A percentile compares a stretch with the other conserved stretches of the same genome.
These are phyloP conservation scores for Nothoprocta pentlandii DNA, from an alignment of 2,113 vertebrate genomes.

Conservation along the genomic window DNA sequence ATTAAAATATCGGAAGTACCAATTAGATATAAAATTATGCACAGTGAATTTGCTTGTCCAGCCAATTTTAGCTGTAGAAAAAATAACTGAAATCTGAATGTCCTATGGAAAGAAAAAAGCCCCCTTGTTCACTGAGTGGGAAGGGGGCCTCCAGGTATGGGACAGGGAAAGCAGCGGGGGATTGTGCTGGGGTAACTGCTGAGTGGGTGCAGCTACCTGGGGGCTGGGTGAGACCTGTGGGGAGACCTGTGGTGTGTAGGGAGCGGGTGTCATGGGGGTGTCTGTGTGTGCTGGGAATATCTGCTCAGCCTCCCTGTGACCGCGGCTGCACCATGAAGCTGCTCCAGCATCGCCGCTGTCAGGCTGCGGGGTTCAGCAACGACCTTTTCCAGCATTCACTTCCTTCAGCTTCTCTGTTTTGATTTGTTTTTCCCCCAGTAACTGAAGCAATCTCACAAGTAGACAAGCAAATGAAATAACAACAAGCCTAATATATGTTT, in stretches of 20 bases:
- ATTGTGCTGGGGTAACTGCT: background rate
- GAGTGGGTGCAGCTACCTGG: background rate
- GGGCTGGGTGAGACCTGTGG: background rate
- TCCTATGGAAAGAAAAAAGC: background rate
- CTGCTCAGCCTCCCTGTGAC: background rate
- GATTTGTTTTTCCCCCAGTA: background rate
- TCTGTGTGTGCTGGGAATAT: background rate
- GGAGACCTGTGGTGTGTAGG: background rate
- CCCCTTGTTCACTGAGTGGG: background rate
- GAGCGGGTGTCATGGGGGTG: too few species aligned
- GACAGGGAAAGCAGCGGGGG: background rate
- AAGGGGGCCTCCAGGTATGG: background rate
- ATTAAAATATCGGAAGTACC: background rate
- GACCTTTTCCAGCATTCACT: accelerated
- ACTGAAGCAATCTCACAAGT: background rate
- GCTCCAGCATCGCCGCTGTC: background rate
- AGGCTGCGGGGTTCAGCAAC: background rate
- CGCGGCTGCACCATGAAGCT: background rate
- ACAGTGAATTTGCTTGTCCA: background rate
- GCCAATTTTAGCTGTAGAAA: background rate
- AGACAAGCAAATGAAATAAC: background rate
- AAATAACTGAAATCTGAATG: background rate
- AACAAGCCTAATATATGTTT: background rate
- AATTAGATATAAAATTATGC: background rate
- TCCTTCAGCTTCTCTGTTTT: background rate